phyloP scores from a whole-genome alignment of 2,113 vertebrate species.

The Apodemus sylvaticus region DNA sequence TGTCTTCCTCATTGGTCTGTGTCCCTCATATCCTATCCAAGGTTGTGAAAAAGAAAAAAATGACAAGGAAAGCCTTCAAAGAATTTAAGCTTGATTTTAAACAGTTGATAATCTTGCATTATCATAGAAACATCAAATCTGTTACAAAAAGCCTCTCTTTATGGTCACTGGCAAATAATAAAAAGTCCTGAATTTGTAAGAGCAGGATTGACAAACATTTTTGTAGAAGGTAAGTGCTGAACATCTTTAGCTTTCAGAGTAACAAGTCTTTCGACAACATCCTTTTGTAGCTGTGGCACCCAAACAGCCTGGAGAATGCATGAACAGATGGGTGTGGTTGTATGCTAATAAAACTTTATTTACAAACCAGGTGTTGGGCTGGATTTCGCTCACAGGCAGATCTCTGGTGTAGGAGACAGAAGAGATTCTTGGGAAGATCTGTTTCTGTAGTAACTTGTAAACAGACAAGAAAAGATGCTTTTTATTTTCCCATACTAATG shows the following conservation, averaged over 20 bases:
- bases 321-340: not conserved
- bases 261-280: conserved; percentile 5
- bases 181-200: not conserved
- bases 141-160: not conserved
- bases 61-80: not conserved
- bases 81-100: not conserved
- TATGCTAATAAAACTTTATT: conserved; percentile 64
- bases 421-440: conserved; percentile 16
- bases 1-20: not conserved
- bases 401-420: not conserved
- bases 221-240: not conserved
- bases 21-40: not conserved
- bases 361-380: conserved; percentile 27
- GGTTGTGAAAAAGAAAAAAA: conserved; percentile 4
- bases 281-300: not conserved
- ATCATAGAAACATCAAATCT: not conserved
- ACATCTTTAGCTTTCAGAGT: conserved; percentile 12
- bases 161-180: not conserved
- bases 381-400: conserved; percentile 1
- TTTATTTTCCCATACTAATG: conserved; percentile 31
- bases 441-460: conserved; percentile 63
- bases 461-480: conserved; percentile 1
- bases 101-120: not conserved
- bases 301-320: not conserved
- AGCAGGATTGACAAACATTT: not conserved